Evolutionary conservation across 2,888 invertebrate genomes (phyloP).

Genomic region (Willowsia nigromaculata): DNA sequence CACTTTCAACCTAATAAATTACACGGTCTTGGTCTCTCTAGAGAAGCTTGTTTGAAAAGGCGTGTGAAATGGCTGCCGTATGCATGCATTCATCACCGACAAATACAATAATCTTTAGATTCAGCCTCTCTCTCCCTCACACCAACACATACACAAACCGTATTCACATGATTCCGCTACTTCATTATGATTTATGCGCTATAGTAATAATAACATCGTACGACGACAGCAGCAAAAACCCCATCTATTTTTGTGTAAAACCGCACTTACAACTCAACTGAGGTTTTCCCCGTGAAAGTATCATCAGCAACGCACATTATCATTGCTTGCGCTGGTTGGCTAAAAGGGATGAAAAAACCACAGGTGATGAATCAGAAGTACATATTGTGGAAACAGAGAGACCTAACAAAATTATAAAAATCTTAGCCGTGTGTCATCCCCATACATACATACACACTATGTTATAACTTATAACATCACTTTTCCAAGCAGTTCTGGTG

Average conservation of each 20-base stretch:
- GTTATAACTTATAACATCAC: too few relatives aligned
- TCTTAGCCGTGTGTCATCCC: neutral
- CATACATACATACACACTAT: too few relatives aligned
- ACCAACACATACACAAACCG: neutral
- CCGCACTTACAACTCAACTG: slow-evolving; percentile 27
- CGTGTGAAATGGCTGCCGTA: neutral
- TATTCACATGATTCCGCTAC: neutral
- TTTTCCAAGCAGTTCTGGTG: neutral
- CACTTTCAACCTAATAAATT: neutral
- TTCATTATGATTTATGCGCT: neutral
- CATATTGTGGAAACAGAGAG: neutral
- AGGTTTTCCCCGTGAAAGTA: slow-evolving; percentile 4
- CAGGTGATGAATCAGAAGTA: slow-evolving; percentile 26
- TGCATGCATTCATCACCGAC: neutral
- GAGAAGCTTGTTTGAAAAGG: neutral
- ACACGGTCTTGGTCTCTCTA: neutral
- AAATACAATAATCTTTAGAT: neutral
- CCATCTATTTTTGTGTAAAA: slow-evolving; percentile 4
- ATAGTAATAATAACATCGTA: neutral
- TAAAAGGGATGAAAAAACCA: neutral
- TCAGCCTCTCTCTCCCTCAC: too few relatives aligned
- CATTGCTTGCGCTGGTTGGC: neutral
- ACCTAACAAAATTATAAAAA: neutral
- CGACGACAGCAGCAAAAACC: slow-evolving; percentile 5
- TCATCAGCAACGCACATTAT: neutral